Evolutionary conservation across 2,113 vertebrate genomes (phyloP).

Genomic region (Myotis brandtii): DNA sequence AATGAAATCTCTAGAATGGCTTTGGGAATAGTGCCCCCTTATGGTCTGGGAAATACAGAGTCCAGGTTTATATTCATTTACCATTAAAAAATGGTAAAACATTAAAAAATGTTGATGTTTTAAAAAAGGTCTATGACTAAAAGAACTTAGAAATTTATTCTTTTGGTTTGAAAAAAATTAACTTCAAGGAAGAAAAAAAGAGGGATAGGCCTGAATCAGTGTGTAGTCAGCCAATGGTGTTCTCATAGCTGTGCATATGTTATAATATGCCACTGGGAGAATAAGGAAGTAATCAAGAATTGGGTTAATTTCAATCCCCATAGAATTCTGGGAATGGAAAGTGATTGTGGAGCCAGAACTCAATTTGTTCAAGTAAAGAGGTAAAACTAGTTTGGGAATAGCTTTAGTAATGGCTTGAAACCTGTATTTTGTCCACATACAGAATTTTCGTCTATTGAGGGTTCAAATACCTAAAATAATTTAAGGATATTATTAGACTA

Average conservation of each 20-base stretch:
- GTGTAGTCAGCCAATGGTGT: background rate
- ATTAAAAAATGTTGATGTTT: background rate
- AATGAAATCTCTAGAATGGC: constrained; percentile 28
- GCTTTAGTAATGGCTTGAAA: background rate
- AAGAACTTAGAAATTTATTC: background rate
- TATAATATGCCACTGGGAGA: background rate
- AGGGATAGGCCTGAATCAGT: background rate
- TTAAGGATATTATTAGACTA: constrained; percentile 30
- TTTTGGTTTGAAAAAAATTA: constrained; percentile 28
- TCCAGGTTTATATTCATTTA: background rate
- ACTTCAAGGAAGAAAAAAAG: background rate
- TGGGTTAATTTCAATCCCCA: constrained; percentile 36
- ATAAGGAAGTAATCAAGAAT: background rate
- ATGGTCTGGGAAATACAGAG: constrained; percentile 33
- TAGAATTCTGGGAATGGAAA: constrained; percentile 6
- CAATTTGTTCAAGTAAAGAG: background rate
- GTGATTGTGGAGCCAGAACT: background rate
- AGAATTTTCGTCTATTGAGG: constrained; percentile 12
- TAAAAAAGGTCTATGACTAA: background rate
- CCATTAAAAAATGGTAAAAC: constrained; percentile 23
- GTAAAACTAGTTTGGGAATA: constrained; percentile 6
- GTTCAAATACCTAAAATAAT: background rate
- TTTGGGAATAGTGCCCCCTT: constrained; percentile 64
- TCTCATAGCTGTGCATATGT: background rate
- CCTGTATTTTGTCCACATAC: background rate